Evolutionary conservation across 2,797 vertebrate genomes (phyloP).

Genomic region (Chaunax sp.): DNA sequence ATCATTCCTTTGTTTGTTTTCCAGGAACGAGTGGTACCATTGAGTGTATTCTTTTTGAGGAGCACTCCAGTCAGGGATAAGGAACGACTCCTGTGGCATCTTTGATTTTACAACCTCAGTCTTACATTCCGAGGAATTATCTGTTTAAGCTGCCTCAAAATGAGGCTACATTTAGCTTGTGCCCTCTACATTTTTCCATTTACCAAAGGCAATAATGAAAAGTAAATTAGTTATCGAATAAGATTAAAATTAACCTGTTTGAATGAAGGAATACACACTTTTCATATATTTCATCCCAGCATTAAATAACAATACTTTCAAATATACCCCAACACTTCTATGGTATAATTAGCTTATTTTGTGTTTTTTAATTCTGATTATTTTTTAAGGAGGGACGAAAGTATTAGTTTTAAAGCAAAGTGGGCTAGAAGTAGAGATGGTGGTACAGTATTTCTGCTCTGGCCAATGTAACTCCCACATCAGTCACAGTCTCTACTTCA

Average conservation of each 20-base stretch:
- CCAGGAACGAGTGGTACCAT: neutral
- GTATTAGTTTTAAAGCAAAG: neutral
- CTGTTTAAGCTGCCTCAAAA: neutral
- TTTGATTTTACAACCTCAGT: neutral
- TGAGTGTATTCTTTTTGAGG: neutral
- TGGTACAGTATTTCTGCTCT: neutral
- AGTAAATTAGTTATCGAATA: too few relatives aligned
- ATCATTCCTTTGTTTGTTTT: neutral
- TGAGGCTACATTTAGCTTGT: neutral
- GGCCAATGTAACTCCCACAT: slow-evolving; percentile 29
- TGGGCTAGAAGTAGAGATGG: neutral
- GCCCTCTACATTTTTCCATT: too few relatives aligned
- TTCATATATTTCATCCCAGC: too few relatives aligned
- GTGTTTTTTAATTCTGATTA: too few relatives aligned
- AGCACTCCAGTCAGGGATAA: neutral
- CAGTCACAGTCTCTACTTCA: slow-evolving; percentile 1
- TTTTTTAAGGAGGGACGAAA: too few relatives aligned
- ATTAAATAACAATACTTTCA: too few relatives aligned
- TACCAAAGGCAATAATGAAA: too few relatives aligned
- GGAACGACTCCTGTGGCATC: neutral
- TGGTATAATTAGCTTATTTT: too few relatives aligned
- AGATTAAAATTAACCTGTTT: too few relatives aligned
- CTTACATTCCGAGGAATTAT: neutral
- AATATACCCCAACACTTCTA: too few relatives aligned
- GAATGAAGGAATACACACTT: too few relatives aligned